Evolutionary conservation across 2,797 vertebrate species (phyloP).

Genomic region (Enteromius trimaculatus): DNA sequence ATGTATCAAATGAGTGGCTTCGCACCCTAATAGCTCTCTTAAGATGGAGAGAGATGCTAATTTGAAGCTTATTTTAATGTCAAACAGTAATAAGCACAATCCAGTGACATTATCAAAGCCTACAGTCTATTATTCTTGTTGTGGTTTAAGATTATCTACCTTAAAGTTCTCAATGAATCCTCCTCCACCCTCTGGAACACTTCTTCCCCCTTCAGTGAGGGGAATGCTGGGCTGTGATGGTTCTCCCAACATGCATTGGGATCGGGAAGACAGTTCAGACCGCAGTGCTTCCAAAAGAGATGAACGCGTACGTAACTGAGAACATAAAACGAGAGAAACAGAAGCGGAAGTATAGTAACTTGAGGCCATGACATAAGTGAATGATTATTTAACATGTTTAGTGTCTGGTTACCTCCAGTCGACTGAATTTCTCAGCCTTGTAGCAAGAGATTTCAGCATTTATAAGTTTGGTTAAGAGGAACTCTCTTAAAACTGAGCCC

Average conservation of each 20-base stretch:
- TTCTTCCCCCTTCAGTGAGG: conserved; percentile 66
- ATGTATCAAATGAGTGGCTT: conserved; percentile 89
- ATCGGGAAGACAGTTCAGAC: conserved; percentile 75
- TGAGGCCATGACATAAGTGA: background rate
- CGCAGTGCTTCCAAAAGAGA: conserved; percentile 78
- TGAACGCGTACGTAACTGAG: conserved; percentile 79
- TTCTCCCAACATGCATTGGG: conserved; percentile 80
- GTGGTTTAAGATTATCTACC: conserved; percentile 42
- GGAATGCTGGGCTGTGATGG: conserved; percentile 59
- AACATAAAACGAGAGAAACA: conserved; percentile 10
- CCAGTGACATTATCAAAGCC: background rate
- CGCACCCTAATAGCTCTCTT: conserved; percentile 89
- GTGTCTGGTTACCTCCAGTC: conserved; percentile 52
- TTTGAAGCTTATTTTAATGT: conserved; percentile 8
- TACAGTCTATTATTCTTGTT: background rate
- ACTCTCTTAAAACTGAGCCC: conserved; percentile 74
- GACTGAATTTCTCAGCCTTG: conserved; percentile 77
- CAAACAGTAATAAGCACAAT: background rate
- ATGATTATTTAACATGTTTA: background rate
- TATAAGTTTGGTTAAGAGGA: conserved; percentile 82
- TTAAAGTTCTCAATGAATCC: conserved; percentile 86
- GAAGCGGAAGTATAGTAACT: background rate
- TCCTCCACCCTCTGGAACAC: conserved; percentile 74
- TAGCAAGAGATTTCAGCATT: conserved; percentile 84
- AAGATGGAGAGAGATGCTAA: conserved; percentile 28